phyloP scores from a whole-genome alignment of 2,797 vertebrate genomes.

The Megalops cyprinoides region DNA sequence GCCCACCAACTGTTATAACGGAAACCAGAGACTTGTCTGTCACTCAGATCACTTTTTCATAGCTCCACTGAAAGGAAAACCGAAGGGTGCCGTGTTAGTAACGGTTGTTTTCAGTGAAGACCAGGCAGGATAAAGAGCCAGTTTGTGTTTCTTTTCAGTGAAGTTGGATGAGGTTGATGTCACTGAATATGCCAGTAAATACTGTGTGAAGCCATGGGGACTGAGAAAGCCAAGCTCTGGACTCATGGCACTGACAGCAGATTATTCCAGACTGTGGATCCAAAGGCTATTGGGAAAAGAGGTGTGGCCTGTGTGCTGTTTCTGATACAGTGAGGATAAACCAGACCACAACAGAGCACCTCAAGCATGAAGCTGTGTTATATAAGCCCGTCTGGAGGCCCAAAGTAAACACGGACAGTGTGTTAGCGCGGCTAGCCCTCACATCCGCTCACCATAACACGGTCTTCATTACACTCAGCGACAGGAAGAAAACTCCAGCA shows the following conservation, averaged over 20 bases:
- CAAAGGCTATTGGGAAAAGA: not conserved
- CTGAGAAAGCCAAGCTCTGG: not conserved
- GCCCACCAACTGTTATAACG: no score
- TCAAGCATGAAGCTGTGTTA: constrained; percentile 70
- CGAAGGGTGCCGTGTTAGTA: no score
- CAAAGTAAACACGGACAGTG: constrained; percentile 61
- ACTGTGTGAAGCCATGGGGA: not conserved
- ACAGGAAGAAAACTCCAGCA: constrained; percentile 26
- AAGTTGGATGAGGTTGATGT: no score
- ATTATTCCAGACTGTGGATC: not conserved
- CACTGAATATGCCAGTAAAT: no score
- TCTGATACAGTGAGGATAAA: constrained; percentile 32
- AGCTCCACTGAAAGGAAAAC: no score
- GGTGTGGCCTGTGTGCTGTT: not conserved
- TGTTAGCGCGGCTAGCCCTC: constrained; percentile 51
- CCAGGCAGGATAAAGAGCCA: no score
- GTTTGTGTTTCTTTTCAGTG: no score
- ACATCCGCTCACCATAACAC: constrained; percentile 42
- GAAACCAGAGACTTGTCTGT: no score
- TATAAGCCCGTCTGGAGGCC: constrained; percentile 66
- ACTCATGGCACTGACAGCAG: not conserved
- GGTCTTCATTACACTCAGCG: constrained; percentile 34
- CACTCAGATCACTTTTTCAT: no score
- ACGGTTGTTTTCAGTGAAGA: no score
- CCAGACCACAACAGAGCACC: constrained; percentile 52